These are phyloP conservation scores for Protosalanx chinensis DNA, from an alignment of 2,797 vertebrate species.

Conservation along the genomic window DNA sequence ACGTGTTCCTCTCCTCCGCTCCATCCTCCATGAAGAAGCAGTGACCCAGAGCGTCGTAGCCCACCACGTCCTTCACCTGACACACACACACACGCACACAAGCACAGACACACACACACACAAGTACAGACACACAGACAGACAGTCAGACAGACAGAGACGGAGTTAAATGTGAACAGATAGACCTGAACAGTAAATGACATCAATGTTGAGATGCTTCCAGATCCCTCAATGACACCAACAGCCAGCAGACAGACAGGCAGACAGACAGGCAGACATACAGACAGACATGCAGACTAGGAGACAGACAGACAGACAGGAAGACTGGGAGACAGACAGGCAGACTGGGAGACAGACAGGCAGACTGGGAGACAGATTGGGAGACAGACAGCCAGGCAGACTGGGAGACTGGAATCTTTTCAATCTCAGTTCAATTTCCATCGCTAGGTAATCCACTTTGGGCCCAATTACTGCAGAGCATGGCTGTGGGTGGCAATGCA, in stretches of 20 bases:
- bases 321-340: too few species aligned
- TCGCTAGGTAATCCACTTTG: constrained; percentile 6
- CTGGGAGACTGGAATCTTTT: not conserved
- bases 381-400: too few species aligned
- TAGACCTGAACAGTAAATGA: not conserved
- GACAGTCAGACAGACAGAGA: constrained; percentile 1
- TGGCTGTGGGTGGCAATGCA: not conserved
- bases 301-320: too few species aligned
- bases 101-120: not conserved
- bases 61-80: constrained; percentile 90
- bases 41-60: constrained; percentile 88
- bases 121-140: not conserved
- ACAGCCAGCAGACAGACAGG: too few species aligned
- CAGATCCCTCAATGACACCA: too few species aligned
- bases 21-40: constrained; percentile 97
- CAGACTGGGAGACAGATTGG: too few species aligned
- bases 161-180: too few species aligned
- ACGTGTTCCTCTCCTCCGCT: constrained; percentile 92
- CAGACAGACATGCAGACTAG: too few species aligned
- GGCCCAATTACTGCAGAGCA: constrained; percentile 3
- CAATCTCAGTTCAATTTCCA: not conserved
- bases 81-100: not conserved
- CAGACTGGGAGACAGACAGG: too few species aligned
- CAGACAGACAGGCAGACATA: too few species aligned
- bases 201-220: not conserved